Base-by-base conservation (phyloP, 30 jellyfish, hydroid and myxozoan genomes). In the Aurelia aurita region DNA sequence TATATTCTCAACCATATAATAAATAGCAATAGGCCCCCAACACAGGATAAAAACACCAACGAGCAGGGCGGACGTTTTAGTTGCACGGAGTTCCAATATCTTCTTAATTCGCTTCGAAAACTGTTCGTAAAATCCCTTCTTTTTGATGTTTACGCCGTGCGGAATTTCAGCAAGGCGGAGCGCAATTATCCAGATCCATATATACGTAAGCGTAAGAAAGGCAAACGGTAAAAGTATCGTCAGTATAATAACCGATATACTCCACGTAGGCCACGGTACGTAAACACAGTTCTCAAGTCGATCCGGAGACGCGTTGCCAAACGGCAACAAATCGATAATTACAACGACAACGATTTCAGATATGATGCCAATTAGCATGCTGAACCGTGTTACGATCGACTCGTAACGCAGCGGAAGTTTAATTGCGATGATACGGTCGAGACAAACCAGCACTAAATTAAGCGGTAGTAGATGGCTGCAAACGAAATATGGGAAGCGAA, bases 11-110 rank as follows among this genome's bases (percentile, higher is more conserved):
- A 87, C 84, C 53, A 87, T n/a, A 44, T 65, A 53, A 32, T 87
- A 87, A n/a, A 87, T 74, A 5, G 88, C 96, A 32, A 76, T 68
- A 10, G 96, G 96, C 3, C 82, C 88, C 96, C 96, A 87, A 49
- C 96, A 87, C 15, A 87, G 70, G 46, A 77, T 63, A 61, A 87
- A 87, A 3, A 77, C 87, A 27, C 96, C 96, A 2, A 87, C 82
- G 18, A 87, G 82, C 58, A 87, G 66, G 10, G 87, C 28, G 7
- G 96, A 64, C 16, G 96, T 87, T 67, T 77, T 87, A 2, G 96
- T 87, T 16, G 96, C 96, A 9, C 87, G 77, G 49, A 87, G 74
- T 35, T 87, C 96, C 22, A 87, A 39, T 9, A 87, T 87, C 57
- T 68, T 68, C 32, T 70, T 43, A 25, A 68, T 71, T 27, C 72